phyloP scores from a whole-genome alignment of 1,140 invertebrate species.

The Rhagoletis pomonella region DNA sequence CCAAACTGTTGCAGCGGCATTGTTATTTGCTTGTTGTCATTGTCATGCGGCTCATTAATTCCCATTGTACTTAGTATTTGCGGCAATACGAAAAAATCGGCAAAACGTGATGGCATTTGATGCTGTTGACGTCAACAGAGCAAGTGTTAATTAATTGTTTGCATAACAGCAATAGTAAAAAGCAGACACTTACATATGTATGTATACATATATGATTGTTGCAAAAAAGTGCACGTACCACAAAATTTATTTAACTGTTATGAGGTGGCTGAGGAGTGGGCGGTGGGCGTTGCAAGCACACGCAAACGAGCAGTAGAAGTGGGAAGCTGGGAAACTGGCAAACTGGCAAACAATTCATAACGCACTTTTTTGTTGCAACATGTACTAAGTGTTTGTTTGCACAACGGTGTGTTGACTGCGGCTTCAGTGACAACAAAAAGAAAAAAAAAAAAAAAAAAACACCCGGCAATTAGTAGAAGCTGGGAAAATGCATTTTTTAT shows the following conservation, averaged over 20 bases:
- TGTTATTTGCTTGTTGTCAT: background rate
- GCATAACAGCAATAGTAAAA: background rate
- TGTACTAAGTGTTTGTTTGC: background rate
- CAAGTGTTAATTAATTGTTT: slow-evolving; percentile 54
- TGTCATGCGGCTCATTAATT: slow-evolving; percentile 51
- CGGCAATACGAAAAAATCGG: background rate
- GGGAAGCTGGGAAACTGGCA: background rate
- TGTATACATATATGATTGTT: background rate
- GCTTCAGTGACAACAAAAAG: background rate
- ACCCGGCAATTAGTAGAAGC: background rate
- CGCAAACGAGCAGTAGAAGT: background rate
- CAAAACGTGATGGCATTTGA: slow-evolving; percentile 27
- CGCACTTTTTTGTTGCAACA: slow-evolving; percentile 1
- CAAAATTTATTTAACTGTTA: slow-evolving; percentile 10
- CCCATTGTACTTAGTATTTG: slow-evolving; percentile 9
- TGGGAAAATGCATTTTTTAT: background rate
- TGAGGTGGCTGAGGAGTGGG: no score
- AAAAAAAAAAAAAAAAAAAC: background rate
- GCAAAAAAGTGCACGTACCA: background rate
- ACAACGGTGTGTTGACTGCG: background rate
- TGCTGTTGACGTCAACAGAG: slow-evolving; percentile 38
- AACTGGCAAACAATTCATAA: background rate
- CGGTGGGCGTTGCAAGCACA: no score
- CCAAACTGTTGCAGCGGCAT: slow-evolving; percentile 7
- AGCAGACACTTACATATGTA: background rate